phyloP scores from a whole-genome alignment of 1,140 invertebrate genomes.

The Zaprionus gabonicus region DNA sequence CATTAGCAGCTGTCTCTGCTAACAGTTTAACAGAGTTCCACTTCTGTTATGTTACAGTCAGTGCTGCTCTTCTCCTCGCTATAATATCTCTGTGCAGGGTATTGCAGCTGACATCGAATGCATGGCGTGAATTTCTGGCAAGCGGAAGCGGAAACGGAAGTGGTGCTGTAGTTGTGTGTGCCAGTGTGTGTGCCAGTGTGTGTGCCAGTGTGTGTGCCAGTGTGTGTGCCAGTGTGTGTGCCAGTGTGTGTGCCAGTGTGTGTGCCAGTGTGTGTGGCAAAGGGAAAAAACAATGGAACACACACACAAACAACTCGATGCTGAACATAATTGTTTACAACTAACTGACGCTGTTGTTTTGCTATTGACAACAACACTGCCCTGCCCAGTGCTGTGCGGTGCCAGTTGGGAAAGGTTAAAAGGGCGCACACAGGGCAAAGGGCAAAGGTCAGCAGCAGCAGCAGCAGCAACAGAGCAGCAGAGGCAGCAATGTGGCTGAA shows the following conservation, averaged over 20 bases:
- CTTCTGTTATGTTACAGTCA: not conserved
- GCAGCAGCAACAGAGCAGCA: not conserved
- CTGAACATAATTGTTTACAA: slow-evolving; percentile 45
- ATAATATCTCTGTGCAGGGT: not conserved
- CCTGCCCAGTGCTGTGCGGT: too few species aligned
- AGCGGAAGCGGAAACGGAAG: slow-evolving; percentile 42
- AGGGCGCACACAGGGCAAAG: slow-evolving; percentile 5
- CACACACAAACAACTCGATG: slow-evolving; percentile 1
- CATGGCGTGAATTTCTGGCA: slow-evolving; percentile 30
- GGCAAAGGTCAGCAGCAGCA: not conserved
- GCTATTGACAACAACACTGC: slow-evolving; percentile 13
- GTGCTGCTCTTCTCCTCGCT: not conserved
- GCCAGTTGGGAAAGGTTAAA: slow-evolving; percentile 8
- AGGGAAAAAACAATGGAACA: slow-evolving; percentile 32
- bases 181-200: not conserved
- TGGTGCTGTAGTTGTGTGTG: slow-evolving; percentile 27
- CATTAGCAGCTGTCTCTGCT: not conserved
- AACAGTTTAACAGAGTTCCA: not conserved
- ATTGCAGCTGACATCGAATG: slow-evolving; percentile 21
- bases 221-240: not conserved
- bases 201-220: not conserved
- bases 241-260: not conserved
- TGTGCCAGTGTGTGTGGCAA: not conserved
- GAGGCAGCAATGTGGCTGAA: not conserved
- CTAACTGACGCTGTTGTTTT: slow-evolving; percentile 26